Evolutionary conservation across 2,113 vertebrate genomes (phyloP).

Genomic region (Danionella cerebrum): DNA sequence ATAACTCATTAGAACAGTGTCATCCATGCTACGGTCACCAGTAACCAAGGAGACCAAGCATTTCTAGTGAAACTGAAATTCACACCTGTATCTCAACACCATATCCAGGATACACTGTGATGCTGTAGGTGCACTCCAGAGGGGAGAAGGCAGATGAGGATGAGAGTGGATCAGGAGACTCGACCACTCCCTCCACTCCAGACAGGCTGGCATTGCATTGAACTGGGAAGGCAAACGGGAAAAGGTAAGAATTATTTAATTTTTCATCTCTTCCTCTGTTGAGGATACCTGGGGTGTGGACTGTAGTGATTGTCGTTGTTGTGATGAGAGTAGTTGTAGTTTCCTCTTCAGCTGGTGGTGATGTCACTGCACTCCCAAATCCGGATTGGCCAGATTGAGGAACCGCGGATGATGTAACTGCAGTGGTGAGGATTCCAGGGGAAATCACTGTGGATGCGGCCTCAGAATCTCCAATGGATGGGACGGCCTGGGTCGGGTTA

Average conservation of each 20-base stretch:
- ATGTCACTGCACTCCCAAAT: conserved; percentile 52
- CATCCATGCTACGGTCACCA: neutral
- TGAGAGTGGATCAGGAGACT: conserved; percentile 71
- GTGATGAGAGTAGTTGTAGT: conserved; percentile 89
- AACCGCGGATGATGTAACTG: conserved; percentile 57
- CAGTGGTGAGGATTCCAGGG: conserved; percentile 69
- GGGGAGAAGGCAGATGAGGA: conserved; percentile 61
- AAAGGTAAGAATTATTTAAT: neutral
- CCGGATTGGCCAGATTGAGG: conserved; percentile 42
- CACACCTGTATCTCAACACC: conserved; percentile 84
- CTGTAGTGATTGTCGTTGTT: conserved; percentile 84
- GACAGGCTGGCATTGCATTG: conserved; percentile 80
- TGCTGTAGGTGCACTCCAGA: conserved; percentile 82
- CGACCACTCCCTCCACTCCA: conserved; percentile 75
- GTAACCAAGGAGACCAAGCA: neutral
- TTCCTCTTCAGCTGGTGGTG: conserved; percentile 72
- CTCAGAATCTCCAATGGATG: conserved; percentile 46
- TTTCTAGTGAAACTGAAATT: neutral
- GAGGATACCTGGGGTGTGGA: conserved; percentile 76
- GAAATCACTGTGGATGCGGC: conserved; percentile 57
- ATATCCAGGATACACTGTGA: conserved; percentile 80
- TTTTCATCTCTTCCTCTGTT: neutral
- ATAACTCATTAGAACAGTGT: neutral
- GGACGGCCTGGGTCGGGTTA: conserved; percentile 65
- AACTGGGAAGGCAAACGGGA: conserved; percentile 51